Conservation (phyloP, 2,888 invertebrate genomes). For the Lepidocyrtoides sp. region DNA sequence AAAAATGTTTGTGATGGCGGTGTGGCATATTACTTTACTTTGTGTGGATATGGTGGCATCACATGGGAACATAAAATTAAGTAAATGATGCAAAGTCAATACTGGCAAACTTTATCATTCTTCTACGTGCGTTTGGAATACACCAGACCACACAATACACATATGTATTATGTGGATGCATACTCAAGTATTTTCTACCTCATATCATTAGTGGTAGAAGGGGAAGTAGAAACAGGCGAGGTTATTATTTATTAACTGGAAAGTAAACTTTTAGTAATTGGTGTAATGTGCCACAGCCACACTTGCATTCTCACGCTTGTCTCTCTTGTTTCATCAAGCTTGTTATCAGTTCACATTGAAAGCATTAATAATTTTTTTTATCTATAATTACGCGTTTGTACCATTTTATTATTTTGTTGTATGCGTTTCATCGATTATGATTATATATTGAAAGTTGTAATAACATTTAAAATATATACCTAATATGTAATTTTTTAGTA, state of each 20-base stretch:
- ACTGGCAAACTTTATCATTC: neutral
- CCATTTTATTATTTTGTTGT: neutral
- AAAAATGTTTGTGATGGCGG: neutral
- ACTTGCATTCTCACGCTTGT: conserved; percentile 57
- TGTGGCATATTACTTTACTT: neutral
- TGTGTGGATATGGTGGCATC: neutral
- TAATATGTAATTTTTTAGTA: no score
- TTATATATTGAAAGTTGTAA: neutral
- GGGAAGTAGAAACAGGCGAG: conserved; percentile 42
- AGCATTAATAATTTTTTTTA: neutral
- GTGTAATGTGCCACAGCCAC: conserved; percentile 38
- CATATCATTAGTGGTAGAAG: conserved; percentile 41
- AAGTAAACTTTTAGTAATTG: conserved; percentile 57
- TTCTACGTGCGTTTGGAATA: no score
- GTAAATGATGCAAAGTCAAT: conserved; percentile 22
- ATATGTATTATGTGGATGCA: neutral
- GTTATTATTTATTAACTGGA: conserved; percentile 64
- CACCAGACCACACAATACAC: neutral
- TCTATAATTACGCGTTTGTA: neutral
- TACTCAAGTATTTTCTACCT: neutral
- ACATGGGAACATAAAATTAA: neutral
- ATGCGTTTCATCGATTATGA: neutral
- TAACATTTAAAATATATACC: no score
- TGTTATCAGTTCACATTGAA: conserved; percentile 26
- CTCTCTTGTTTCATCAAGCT: conserved; percentile 49